Evolutionary conservation across 2,888 invertebrate genomes (phyloP).

Genomic region (Pharmacophagus antenor): DNA sequence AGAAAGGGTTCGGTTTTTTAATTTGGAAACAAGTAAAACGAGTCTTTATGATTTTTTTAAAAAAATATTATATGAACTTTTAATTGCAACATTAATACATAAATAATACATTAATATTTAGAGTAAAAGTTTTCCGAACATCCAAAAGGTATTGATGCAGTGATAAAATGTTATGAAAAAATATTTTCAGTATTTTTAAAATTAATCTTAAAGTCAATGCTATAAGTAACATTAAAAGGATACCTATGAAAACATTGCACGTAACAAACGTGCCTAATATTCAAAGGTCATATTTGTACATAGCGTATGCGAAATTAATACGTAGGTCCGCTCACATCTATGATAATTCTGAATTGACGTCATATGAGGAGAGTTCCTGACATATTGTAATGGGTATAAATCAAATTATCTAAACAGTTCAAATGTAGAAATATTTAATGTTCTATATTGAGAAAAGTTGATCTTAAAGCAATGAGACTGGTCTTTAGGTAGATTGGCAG

Average conservation of each 20-base stretch:
- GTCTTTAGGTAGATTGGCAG: too few species aligned
- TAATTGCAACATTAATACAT: too few species aligned
- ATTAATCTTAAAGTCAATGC: background rate
- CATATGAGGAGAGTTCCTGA: too few species aligned
- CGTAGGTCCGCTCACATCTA: slow-evolving; percentile 2
- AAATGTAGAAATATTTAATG: background rate
- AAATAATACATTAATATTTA: background rate
- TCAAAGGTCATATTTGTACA: background rate
- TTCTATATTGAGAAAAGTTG: background rate
- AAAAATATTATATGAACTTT: too few species aligned
- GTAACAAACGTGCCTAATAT: background rate
- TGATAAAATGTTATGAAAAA: background rate
- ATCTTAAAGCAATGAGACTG: background rate
- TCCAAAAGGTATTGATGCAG: too few species aligned
- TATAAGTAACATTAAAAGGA: background rate
- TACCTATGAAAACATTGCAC: background rate
- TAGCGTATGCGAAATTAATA: background rate
- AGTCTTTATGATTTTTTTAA: too few species aligned
- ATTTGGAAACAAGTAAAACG: too few species aligned
- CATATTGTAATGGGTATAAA: background rate
- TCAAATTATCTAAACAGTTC: background rate
- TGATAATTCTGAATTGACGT: background rate
- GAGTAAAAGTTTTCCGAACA: background rate
- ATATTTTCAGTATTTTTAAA: background rate
- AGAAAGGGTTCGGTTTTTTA: too few species aligned